Conservation (phyloP, 2,888 invertebrate species). For the Galeopsomyia nigrocyanea region DNA sequence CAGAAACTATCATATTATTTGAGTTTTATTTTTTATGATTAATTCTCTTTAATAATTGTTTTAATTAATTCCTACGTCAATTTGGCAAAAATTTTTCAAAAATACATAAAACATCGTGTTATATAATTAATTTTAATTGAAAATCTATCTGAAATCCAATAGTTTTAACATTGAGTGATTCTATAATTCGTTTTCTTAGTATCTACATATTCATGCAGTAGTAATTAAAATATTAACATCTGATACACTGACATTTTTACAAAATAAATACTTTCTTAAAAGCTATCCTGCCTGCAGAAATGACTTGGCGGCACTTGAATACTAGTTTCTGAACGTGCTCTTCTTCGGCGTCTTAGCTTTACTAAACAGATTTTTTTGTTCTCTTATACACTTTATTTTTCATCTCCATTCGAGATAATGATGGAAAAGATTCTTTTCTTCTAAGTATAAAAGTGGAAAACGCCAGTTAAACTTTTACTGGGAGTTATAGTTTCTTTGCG, state of each 20-base stretch:
- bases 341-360: constrained; percentile 43
- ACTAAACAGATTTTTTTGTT: constrained; percentile 3
- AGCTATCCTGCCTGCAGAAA: constrained; percentile 62
- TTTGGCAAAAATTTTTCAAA: constrained; percentile 13
- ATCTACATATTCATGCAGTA: constrained; percentile 11
- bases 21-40: constrained; percentile 10
- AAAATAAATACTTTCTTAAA: constrained; percentile 58
- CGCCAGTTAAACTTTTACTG: neutral
- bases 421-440: constrained; percentile 8
- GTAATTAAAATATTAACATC: constrained; percentile 42
- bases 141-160: constrained; percentile 5
- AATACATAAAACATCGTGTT: neutral
- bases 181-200: neutral
- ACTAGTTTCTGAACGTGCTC: constrained; percentile 38
- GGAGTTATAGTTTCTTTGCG: no score
- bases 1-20: constrained; percentile 25
- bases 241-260: constrained; percentile 34
- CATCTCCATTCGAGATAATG: neutral
- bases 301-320: constrained; percentile 47
- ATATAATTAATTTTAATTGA: neutral
- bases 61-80: constrained; percentile 6
- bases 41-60: neutral
- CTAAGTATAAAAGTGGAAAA: constrained; percentile 58
- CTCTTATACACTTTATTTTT: neutral
- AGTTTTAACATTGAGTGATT: no score